phyloP scores from a whole-genome alignment of 2,113 vertebrate genomes.

The Grantiella picta region DNA sequence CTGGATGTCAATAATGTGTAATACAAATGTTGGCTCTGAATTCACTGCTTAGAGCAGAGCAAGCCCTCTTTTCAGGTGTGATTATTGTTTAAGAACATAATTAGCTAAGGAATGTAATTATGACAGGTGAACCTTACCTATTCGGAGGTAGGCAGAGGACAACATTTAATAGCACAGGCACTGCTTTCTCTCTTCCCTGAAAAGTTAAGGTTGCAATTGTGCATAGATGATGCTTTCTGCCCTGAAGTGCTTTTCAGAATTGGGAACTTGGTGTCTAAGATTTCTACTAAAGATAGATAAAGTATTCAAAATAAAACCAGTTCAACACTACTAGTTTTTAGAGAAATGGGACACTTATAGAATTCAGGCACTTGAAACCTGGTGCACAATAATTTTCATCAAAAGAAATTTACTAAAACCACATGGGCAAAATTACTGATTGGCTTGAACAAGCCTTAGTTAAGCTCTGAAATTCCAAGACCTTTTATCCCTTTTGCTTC shows the following conservation, averaged over 20 bases:
- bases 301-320: not conserved
- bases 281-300: not conserved
- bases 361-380: not conserved
- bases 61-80: not conserved
- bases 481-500: not conserved
- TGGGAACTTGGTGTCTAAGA: not conserved
- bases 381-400: not conserved
- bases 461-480: not conserved
- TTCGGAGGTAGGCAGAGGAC: not conserved
- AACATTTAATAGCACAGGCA: not conserved
- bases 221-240: not conserved
- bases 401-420: not conserved
- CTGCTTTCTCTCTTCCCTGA: not conserved
- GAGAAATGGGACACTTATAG: not conserved
- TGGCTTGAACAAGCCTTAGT: not conserved
- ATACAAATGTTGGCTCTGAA: slow-evolving; percentile 53
- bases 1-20: slow-evolving; percentile 80
- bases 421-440: not conserved
- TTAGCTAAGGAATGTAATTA: not conserved
- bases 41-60: not conserved
- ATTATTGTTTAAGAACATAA: not conserved
- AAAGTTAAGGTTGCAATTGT: not conserved
- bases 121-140: not conserved
- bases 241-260: not conserved
- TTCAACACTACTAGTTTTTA: not conserved